Evolutionary conservation across 2,113 vertebrate genomes (phyloP).

Genomic region (Cairina moschata): DNA sequence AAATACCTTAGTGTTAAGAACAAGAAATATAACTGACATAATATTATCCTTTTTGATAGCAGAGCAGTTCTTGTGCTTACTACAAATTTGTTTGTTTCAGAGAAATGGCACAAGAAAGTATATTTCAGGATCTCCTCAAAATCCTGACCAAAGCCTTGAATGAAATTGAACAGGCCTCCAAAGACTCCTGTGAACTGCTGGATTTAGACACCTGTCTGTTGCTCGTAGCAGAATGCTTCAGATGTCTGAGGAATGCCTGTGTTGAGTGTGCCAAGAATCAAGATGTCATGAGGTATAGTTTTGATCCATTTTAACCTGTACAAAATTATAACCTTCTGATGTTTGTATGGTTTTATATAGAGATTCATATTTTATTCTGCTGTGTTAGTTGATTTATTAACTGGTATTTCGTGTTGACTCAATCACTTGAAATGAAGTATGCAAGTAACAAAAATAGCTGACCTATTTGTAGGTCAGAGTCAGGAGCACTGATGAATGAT

Average conservation of each 20-base stretch:
- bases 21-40: background rate
- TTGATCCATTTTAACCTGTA: background rate
- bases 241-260: conserved; percentile 92
- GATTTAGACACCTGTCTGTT: conserved; percentile 72
- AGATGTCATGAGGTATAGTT: conserved; percentile 82
- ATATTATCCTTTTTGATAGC: background rate
- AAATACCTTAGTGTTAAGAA: background rate
- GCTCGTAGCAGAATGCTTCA: conserved; percentile 88
- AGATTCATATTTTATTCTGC: conserved; percentile 1
- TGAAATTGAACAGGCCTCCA: conserved; percentile 48
- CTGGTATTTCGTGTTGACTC: conserved; percentile 6
- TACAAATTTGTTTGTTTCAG: conserved; percentile 63
- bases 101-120: conserved; percentile 68
- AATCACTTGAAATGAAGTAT: background rate
- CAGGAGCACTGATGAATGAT: background rate
- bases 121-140: conserved; percentile 73
- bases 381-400: conserved; percentile 5
- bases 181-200: background rate
- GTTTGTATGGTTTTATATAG: background rate
- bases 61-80: background rate
- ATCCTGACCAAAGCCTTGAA: conserved; percentile 52
- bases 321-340: background rate
- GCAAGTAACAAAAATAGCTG: conserved; percentile 1
- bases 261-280: conserved; percentile 88
- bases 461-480: background rate